Percentiles rank a stretch among this genome's conserved stretches.
phyloP scores from a whole-genome alignment of 1,140 invertebrate species.

The Thrips palmi region DNA sequence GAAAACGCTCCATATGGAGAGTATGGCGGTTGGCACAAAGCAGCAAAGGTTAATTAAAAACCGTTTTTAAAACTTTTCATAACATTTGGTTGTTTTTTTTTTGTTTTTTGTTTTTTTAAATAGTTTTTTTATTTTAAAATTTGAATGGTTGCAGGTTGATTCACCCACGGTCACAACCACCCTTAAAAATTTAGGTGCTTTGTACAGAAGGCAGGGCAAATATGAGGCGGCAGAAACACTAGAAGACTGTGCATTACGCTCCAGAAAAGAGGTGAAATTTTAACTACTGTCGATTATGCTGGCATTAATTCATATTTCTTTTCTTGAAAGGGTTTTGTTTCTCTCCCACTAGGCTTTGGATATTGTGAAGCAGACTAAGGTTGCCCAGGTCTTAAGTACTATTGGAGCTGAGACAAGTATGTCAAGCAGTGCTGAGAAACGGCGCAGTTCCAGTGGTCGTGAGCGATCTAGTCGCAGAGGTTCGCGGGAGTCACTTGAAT shows the following conservation, averaged over 20 bases:
- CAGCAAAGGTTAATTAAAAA: too few relatives aligned
- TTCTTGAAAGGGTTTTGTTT: conserved; percentile 20
- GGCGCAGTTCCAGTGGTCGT: conserved; percentile 20
- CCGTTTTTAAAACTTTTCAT: too few relatives aligned
- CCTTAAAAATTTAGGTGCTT: conserved; percentile 87
- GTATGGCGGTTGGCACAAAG: conserved; percentile 95
- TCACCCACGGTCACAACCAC: conserved; percentile 95
- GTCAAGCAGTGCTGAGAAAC: conserved; percentile 20
- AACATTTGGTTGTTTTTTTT: too few relatives aligned
- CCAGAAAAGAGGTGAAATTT: conserved; percentile 66
- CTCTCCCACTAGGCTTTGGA: conserved; percentile 51
- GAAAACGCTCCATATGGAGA: conserved; percentile 84
- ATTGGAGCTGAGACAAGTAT: conserved; percentile 24
- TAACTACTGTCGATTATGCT: conserved; percentile 10
- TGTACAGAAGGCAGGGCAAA: conserved; percentile 84
- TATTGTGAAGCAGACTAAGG: conserved; percentile 76
- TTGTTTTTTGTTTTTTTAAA: too few relatives aligned
- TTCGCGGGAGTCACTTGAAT: conserved; percentile 40
- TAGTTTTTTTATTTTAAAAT: too few relatives aligned
- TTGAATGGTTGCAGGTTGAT: too few relatives aligned
- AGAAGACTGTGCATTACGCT: conserved; percentile 90
- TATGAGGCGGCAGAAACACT: conserved; percentile 97
- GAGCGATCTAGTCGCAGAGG: conserved; percentile 29
- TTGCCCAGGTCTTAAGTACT: conserved; percentile 42
- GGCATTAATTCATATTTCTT: conserved; percentile 18